Evolutionary conservation across 2,113 vertebrate species (phyloP).

Genomic region (Callorhinus ursinus): DNA sequence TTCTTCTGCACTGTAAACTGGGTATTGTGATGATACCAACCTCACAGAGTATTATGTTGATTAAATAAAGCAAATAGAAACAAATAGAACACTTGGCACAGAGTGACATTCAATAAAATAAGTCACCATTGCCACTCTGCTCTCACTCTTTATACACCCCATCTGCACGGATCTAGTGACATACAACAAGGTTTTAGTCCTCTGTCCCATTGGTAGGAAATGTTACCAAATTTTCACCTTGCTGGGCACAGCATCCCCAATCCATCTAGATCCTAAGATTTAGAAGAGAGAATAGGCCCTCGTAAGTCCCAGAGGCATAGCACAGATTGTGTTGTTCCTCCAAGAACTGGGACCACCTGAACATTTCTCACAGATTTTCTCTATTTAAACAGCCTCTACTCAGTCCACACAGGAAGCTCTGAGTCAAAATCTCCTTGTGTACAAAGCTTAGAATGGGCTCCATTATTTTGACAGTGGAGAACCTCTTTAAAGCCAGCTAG

Average conservation of each 20-base stretch:
- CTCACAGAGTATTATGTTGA: not conserved
- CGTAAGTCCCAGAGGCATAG: not conserved
- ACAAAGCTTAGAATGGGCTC: conserved; percentile 38
- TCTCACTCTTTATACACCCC: not conserved
- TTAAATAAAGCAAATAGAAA: conserved; percentile 17
- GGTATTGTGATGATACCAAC: not conserved
- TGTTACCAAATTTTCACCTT: not conserved
- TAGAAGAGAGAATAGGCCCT: not conserved
- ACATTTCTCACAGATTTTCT: not conserved
- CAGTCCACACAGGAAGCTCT: not conserved
- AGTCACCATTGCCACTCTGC: not conserved
- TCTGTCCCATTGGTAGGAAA: not conserved
- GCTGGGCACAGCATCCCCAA: not conserved
- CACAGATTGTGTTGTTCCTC: not conserved
- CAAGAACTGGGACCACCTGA: not conserved
- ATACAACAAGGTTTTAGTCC: not conserved
- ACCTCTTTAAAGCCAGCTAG: conserved; percentile 38
- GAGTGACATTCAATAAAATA: not conserved
- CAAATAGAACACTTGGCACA: not conserved
- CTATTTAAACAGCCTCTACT: not conserved
- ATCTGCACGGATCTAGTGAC: not conserved
- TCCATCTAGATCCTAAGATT: not conserved
- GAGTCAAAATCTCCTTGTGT: not conserved
- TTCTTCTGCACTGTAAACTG: not conserved
- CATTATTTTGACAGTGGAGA: conserved; percentile 7